Conservation (phyloP, 2,888 invertebrate species). For the Erebia palarica region DNA sequence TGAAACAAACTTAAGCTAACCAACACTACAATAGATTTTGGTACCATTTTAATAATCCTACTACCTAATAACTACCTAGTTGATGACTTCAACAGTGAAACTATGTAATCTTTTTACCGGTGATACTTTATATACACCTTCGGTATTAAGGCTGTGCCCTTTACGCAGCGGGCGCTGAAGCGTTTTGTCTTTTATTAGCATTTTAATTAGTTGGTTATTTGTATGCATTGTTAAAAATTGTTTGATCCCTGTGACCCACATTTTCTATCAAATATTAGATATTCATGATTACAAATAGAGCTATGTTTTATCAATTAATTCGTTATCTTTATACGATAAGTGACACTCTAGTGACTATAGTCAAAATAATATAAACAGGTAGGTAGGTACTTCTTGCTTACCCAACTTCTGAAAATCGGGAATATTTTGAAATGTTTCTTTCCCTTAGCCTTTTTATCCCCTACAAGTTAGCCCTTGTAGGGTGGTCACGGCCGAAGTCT, state of each 20-base stretch:
- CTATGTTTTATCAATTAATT: slow-evolving; percentile 11
- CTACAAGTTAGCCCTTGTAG: no score
- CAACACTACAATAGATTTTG: slow-evolving; percentile 27
- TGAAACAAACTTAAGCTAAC: slow-evolving; percentile 28
- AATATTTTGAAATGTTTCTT: no score
- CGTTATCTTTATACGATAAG: slow-evolving; percentile 15
- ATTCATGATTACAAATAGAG: slow-evolving; percentile 2
- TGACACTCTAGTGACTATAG: background rate
- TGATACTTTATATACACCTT: slow-evolving; percentile 26
- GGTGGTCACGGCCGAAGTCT: no score
- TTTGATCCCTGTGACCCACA: slow-evolving; percentile 19
- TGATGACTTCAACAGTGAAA: slow-evolving; percentile 8
- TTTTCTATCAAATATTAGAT: slow-evolving; percentile 18
- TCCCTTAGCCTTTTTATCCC: no score
- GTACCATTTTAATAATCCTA: slow-evolving; percentile 28
- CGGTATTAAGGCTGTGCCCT: slow-evolving; percentile 32
- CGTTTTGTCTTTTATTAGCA: slow-evolving; percentile 22
- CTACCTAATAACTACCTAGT: background rate
- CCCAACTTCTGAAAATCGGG: no score
- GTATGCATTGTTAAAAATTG: background rate
- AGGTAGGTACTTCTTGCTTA: no score
- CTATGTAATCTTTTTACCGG: slow-evolving; percentile 16
- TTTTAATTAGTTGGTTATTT: background rate
- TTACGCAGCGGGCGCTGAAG: slow-evolving; percentile 26
- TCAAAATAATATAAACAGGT: no score